These are phyloP conservation scores for Pantherophis vulpinus DNA, from an alignment of 2,797 vertebrate genomes.

Conservation along the genomic window DNA sequence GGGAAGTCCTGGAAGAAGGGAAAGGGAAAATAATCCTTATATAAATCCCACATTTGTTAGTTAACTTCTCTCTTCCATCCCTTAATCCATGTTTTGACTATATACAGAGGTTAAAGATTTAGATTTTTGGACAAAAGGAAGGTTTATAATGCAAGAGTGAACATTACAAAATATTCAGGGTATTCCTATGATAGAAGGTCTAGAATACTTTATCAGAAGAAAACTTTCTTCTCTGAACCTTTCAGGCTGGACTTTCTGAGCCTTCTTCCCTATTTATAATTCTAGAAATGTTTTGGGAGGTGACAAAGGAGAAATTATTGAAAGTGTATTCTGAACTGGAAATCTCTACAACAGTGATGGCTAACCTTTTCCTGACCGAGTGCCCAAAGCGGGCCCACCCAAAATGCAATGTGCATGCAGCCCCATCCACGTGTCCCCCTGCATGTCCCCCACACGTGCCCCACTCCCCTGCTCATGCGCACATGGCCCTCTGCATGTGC, in stretches of 20 bases:
- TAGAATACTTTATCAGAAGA: neutral
- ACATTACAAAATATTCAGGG: neutral
- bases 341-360: neutral
- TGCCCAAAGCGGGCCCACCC: too few species aligned
- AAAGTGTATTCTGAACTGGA: neutral
- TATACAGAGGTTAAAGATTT: neutral
- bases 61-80: neutral
- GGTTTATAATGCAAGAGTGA: neutral
- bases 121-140: neutral
- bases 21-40: neutral
- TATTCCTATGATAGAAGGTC: neutral
- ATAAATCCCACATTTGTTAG: neutral
- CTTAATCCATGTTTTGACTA: neutral
- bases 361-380: too few species aligned
- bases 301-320: neutral
- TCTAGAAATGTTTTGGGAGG: neutral
- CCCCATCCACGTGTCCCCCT: too few species aligned
- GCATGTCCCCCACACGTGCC: too few species aligned
- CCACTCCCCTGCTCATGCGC: too few species aligned
- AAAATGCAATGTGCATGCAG: too few species aligned
- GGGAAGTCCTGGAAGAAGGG: constrained; percentile 30
- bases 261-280: neutral
- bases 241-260: neutral
- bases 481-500: too few species aligned
- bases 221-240: neutral